A percentile compares a stretch with the other conserved stretches of the same genome.
Evolutionary conservation across 2,113 vertebrate species (phyloP).

Genomic region (Rattus rattus): DNA sequence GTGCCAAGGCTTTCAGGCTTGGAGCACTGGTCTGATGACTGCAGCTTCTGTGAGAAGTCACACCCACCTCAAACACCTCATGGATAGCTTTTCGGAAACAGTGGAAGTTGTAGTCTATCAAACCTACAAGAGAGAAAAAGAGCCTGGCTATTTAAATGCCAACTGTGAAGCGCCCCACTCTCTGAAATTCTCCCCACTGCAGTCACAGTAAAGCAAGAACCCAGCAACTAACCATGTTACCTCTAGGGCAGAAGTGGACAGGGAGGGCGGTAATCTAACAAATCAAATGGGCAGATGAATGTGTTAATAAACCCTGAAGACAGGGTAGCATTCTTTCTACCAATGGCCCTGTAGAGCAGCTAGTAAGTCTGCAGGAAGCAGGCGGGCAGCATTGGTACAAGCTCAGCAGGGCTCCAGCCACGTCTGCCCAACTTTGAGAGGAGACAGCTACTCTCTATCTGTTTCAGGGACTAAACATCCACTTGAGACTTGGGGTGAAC

Average conservation of each 20-base stretch:
- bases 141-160: slow-evolving; percentile 14
- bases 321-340: neutral
- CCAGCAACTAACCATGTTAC: neutral
- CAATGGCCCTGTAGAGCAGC: neutral
- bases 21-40: slow-evolving; percentile 90
- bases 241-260: neutral
- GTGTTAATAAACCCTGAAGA: slow-evolving; percentile 13
- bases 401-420: neutral
- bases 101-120: slow-evolving; percentile 99
- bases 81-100: slow-evolving; percentile 99
- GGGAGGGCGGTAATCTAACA: neutral
- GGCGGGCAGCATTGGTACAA: neutral
- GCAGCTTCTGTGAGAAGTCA: slow-evolving; percentile 91
- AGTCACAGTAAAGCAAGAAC: neutral
- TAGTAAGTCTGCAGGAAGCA: neutral
- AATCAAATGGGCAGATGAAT: slow-evolving; percentile 39
- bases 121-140: slow-evolving; percentile 87
- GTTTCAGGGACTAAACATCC: neutral
- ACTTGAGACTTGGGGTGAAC: neutral
- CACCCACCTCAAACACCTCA: slow-evolving; percentile 98
- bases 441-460: neutral
- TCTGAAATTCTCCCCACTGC: neutral
- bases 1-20: slow-evolving; percentile 94
- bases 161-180: neutral
- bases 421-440: neutral